Percentiles rank a stretch among this genome's conserved stretches.
Evolutionary conservation across 2,113 vertebrate genomes (phyloP).

Genomic region (Brevimyrus niger): DNA sequence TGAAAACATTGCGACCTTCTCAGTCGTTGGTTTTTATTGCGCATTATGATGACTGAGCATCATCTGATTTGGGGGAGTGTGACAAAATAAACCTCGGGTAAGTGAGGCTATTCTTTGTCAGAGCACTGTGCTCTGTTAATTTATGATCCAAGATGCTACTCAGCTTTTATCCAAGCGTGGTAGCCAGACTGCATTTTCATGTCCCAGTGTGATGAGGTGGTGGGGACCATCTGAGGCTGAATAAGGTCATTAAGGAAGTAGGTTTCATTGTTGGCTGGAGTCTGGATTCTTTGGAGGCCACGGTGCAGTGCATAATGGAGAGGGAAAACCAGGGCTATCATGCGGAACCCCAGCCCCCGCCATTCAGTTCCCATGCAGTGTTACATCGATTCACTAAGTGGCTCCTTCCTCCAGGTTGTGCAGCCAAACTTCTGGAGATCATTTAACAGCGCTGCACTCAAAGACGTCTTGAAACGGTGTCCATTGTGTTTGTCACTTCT

Average conservation of each 20-base stretch:
- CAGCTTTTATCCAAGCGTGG: background rate
- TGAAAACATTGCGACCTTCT: background rate
- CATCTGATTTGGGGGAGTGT: background rate
- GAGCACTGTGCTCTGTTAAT: background rate
- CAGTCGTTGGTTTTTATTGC: background rate
- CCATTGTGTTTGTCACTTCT: background rate
- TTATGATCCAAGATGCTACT: background rate
- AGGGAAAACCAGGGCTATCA: background rate
- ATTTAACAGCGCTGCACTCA: background rate
- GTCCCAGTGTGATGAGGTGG: background rate
- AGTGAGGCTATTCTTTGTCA: background rate
- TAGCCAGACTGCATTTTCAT: background rate
- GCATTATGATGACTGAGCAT: background rate
- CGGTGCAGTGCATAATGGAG: background rate
- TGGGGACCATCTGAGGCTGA: background rate
- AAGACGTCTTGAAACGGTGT: background rate
- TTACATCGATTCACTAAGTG: background rate
- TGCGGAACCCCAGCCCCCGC: background rate
- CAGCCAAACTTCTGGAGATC: background rate
- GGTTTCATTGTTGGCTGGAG: background rate
- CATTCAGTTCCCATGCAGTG: background rate
- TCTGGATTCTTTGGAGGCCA: background rate
- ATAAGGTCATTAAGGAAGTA: background rate
- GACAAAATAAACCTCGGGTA: background rate
- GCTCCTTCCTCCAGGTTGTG: background rate